A percentile compares a stretch with the other conserved stretches of the same genome.
Conservation (phyloP, 2,113 vertebrate genomes). For the Cebus imitator region DNA sequence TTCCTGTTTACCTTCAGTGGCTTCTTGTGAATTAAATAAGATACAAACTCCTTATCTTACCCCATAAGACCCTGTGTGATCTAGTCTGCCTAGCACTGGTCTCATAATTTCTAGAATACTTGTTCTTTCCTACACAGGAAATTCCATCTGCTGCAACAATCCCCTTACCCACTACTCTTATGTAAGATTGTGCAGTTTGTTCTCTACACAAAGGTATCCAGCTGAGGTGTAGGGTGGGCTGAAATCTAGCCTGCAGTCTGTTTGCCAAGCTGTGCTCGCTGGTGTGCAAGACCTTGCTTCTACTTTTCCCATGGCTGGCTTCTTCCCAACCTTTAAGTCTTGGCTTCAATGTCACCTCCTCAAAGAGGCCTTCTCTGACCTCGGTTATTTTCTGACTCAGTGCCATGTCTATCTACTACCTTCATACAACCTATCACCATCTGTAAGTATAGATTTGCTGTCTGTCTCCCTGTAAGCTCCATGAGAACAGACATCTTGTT, state of each 20-base stretch:
- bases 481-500: not conserved
- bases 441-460: not conserved
- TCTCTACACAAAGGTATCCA: not conserved
- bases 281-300: not conserved
- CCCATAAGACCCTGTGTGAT: not conserved
- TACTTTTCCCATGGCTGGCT: not conserved
- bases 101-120: not conserved
- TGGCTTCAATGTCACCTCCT: not conserved
- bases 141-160: not conserved
- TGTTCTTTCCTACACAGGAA: not conserved
- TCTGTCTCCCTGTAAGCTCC: not conserved
- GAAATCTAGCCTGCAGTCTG: not conserved
- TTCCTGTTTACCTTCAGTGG: not conserved
- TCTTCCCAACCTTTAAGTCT: not conserved
- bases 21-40: not conserved
- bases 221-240: not conserved
- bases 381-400: not conserved
- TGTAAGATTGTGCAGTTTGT: not conserved
- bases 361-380: not conserved
- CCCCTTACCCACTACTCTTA: not conserved
- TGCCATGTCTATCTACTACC: not conserved
- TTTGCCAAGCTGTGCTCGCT: not conserved
- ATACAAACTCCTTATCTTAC: not conserved
- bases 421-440: not conserved
- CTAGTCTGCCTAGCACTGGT: not conserved